Percentiles rank a stretch among this genome's conserved stretches.
Conservation (phyloP, 2,888 invertebrate species). For the Chrysodeixis includens region DNA sequence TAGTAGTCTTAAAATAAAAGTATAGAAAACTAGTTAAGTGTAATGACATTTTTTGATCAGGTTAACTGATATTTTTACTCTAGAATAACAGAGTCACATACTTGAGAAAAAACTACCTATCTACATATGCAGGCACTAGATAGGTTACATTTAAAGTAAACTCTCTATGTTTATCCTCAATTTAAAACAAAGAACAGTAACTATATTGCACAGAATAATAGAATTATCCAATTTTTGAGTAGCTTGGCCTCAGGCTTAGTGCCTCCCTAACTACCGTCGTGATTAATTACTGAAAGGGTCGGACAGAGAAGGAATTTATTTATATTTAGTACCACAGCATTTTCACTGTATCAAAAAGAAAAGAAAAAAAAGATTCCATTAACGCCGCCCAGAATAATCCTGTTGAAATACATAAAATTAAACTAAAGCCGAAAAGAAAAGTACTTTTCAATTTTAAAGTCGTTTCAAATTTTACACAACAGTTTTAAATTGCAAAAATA, state of each 20-base stretch:
- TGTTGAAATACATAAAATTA: not conserved
- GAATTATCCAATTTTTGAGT: not conserved
- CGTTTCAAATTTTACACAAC: too few species aligned
- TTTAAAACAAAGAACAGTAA: too few species aligned
- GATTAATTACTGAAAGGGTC: not conserved
- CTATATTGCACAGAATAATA: not conserved
- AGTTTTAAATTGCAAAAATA: too few species aligned
- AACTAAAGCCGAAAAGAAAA: not conserved
- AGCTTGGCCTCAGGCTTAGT: not conserved
- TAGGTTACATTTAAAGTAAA: too few species aligned
- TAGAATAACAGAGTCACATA: too few species aligned
- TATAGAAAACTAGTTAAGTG: too few species aligned
- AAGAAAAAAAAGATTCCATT: not conserved
- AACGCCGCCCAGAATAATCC: not conserved
- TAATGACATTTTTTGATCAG: too few species aligned
- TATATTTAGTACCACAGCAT: not conserved
- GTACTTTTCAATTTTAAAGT: not conserved
- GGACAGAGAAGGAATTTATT: not conserved
- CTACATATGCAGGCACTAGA: too few species aligned
- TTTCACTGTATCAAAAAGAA: not conserved
- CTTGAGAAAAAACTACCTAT: too few species aligned
- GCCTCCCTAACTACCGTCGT: not conserved
- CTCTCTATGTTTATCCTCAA: too few species aligned
- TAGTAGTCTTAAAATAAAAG: too few species aligned
- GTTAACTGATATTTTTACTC: too few species aligned